Evolutionary conservation across 1,140 invertebrate genomes (phyloP).

Genomic region (Tetraneura akinire): DNA sequence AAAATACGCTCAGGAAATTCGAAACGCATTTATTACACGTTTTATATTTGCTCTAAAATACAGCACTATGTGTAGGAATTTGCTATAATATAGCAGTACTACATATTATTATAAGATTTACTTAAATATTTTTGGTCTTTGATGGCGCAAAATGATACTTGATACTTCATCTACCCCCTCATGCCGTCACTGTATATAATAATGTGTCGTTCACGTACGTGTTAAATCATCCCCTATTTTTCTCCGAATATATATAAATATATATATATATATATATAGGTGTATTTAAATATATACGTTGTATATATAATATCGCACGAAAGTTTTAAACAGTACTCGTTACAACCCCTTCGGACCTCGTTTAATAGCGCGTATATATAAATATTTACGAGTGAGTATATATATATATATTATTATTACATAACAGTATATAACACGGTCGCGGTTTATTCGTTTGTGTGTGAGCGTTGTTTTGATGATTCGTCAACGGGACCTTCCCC

Average conservation of each 20-base stretch:
- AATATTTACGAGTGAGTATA: not conserved
- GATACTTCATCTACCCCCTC: too few species aligned
- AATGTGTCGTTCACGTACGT: too few species aligned
- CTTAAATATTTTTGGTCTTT: too few species aligned
- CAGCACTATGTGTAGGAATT: too few species aligned
- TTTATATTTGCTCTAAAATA: too few species aligned
- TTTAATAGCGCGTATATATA: not conserved
- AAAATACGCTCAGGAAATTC: too few species aligned
- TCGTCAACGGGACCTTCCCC: conserved; percentile 51
- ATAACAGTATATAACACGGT: not conserved
- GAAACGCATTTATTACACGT: too few species aligned
- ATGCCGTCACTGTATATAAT: too few species aligned
- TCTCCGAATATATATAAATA: not conserved
- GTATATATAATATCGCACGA: not conserved
- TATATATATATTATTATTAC: not conserved
- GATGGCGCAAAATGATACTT: too few species aligned
- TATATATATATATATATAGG: not conserved
- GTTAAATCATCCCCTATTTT: too few species aligned
- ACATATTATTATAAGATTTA: too few species aligned
- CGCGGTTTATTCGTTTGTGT: not conserved
- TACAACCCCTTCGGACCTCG: conserved; percentile 38
- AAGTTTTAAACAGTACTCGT: conserved; percentile 30
- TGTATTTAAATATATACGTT: not conserved
- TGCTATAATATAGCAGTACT: too few species aligned
- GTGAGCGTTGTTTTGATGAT: conserved; percentile 50